A percentile compares a stretch with the other conserved stretches of the same genome.
These are phyloP conservation scores for Ancistrus triradiatus DNA, from an alignment of 2,113 vertebrate species.

Conservation along the genomic window DNA sequence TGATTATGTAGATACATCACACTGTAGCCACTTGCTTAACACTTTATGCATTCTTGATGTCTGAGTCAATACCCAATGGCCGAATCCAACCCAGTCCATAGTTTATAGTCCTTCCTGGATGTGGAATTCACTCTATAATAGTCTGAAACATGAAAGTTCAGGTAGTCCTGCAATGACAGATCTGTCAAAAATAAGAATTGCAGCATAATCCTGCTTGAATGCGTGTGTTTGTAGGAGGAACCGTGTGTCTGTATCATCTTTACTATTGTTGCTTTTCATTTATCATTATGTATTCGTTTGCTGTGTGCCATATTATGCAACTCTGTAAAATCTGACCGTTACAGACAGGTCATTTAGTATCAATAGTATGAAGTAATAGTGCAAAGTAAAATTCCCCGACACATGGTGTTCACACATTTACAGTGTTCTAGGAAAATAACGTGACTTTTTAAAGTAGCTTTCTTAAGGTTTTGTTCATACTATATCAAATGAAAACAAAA, in stretches of 20 bases:
- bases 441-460: not conserved
- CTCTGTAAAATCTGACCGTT: constrained; percentile 8
- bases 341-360: not conserved
- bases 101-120: too few species aligned
- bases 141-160: too few species aligned
- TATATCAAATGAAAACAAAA: not conserved
- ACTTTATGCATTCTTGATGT: not conserved
- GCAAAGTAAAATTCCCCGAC: not conserved
- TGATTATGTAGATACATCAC: not conserved
- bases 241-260: constrained; percentile 20
- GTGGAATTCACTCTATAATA: too few species aligned
- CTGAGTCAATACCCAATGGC: not conserved
- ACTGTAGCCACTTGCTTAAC: not conserved
- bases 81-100: constrained; percentile 1
- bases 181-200: too few species aligned
- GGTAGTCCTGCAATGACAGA: too few species aligned
- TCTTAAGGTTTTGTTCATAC: not conserved
- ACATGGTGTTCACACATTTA: not conserved
- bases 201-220: too few species aligned
- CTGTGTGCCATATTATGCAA: constrained; percentile 21
- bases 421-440: not conserved
- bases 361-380: too few species aligned
- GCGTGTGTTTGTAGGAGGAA: constrained; percentile 27
- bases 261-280: constrained; percentile 14
- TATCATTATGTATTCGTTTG: constrained; percentile 28